These are phyloP conservation scores for Loxodonta africana DNA, from an alignment of 2,113 vertebrate species.

Conservation along the genomic window DNA sequence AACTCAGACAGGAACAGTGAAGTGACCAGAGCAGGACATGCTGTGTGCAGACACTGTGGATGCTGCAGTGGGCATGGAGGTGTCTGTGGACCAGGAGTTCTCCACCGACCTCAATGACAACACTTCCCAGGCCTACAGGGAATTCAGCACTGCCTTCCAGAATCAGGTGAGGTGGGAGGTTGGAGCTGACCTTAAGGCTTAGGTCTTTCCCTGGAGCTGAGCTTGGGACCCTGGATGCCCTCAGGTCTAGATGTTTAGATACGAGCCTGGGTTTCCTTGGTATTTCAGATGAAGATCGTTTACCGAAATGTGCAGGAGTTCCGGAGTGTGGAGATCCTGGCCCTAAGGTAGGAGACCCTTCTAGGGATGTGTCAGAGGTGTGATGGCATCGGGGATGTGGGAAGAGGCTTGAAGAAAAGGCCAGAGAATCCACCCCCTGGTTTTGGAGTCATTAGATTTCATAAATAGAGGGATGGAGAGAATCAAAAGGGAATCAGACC, in stretches of 20 bases:
- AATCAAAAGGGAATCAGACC: not conserved
- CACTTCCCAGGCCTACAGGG: not conserved
- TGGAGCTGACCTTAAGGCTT: not conserved
- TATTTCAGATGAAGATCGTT: conserved; percentile 72
- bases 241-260: not conserved
- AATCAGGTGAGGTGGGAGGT: conserved; percentile 67
- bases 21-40: not conserved
- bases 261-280: not conserved
- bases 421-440: not conserved
- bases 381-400: not conserved
- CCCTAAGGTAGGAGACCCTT: conserved; percentile 71
- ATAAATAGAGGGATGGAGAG: not conserved
- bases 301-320: not conserved
- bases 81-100: conserved; percentile 65
- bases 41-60: conserved; percentile 47
- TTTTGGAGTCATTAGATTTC: not conserved
- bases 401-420: not conserved
- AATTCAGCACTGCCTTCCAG: conserved; percentile 48
- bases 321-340: conserved; percentile 52
- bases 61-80: conserved; percentile 7
- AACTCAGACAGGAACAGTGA: not conserved
- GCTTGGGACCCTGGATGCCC: not conserved
- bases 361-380: not conserved
- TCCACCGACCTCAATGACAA: rapidly evolving
- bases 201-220: not conserved